Evolutionary conservation across 2,888 invertebrate species (phyloP), one percentile per base, ranked within the genome.

Genomic region (Coremacera marginata): DNA sequence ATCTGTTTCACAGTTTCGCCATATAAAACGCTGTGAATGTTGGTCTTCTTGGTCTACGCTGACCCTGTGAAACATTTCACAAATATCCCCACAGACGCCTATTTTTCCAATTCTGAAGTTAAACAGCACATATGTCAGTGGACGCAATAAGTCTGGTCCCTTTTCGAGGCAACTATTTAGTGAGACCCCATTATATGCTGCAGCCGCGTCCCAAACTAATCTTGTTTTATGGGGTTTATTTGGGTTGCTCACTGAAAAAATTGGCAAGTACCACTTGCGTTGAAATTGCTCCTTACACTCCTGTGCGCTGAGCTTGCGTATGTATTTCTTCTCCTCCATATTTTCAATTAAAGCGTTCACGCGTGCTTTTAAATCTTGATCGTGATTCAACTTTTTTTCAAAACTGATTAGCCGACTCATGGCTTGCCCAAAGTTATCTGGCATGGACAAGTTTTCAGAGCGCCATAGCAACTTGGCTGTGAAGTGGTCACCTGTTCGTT

Each of bases 81-180:
- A 49, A 14, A 78, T 78, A 75, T 86, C 85, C 0, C 81, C 85
- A 37, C 80, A 80, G 14, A 89, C 80, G 1, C 85, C 88, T 8
- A 87, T 78, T 65, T 76, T 80, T 19, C 84, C 79, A 79, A 86
- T 83, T 55, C 88, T 76, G 76, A 89, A 89, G 1, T 86, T 83
- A 76, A 87, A 82, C 55, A 89, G 75, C 0, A 89, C 84, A 2
- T 87, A 86, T 0, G 83, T 78, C 27, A 89, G 76, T 5, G 86
- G 82, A 11, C 82, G 80, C 0, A 86, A 77, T 5, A 87, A 70
- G 76, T 87, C 86, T 1, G 88, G 85, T 1, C 87, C 87, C 22
- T 81, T 80, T 7, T 86, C 70, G 14, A 88, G 72, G 11, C 78
- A 37, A 25, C 82, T 81, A 72, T 87, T 87, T 31, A 87, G 70